Conservation (phyloP, 2,113 vertebrate genomes). For the Lophochroa leadbeateri region DNA sequence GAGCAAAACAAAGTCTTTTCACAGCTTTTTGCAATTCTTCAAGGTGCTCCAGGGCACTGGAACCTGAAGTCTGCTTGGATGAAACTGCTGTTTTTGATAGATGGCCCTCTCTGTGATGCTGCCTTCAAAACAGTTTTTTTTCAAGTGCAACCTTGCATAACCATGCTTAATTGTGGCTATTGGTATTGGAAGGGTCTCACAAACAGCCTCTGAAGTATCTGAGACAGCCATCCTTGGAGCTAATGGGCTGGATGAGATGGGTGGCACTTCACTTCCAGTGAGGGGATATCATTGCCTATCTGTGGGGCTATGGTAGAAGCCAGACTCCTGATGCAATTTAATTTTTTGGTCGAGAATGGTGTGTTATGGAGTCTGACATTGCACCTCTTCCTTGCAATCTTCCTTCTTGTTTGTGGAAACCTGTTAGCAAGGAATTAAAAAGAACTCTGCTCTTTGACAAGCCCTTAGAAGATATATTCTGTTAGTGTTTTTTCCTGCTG, state of each 20-base stretch:
- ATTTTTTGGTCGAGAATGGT: not conserved
- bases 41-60: not conserved
- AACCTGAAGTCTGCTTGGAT: not conserved
- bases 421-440: not conserved
- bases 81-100: not conserved
- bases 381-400: not conserved
- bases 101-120: not conserved
- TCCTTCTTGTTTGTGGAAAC: not conserved
- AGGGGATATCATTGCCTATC: not conserved
- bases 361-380: not conserved
- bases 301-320: not conserved
- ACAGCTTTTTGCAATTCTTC: not conserved
- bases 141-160: not conserved
- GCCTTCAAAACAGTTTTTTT: not conserved
- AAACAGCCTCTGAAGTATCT: not conserved
- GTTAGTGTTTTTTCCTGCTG: not conserved
- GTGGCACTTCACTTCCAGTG: not conserved
- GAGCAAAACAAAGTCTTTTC: not conserved
- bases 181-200: not conserved
- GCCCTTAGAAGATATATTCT: not conserved
- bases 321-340: not conserved
- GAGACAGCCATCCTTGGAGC: not conserved
- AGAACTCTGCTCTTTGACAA: not conserved
- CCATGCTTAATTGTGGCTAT: not conserved
- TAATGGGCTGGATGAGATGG: not conserved